Evolutionary conservation across 2,797 vertebrate species (phyloP).

Genomic region (Antrozous pallidus): DNA sequence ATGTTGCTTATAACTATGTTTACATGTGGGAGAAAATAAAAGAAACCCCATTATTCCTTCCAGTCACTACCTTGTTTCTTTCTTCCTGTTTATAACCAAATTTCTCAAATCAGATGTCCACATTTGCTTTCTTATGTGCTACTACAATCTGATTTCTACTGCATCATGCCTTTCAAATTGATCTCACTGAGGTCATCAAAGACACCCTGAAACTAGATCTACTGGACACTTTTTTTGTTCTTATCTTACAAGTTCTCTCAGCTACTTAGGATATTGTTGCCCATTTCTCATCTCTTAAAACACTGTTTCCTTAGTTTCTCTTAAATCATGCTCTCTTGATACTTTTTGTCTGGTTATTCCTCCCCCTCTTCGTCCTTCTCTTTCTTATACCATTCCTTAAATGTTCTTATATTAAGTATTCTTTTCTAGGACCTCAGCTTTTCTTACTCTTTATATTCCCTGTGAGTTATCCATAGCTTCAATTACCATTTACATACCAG

Average conservation of each 20-base stretch:
- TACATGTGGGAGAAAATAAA: not conserved
- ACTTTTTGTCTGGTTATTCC: not conserved
- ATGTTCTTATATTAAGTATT: not conserved
- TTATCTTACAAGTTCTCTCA: not conserved
- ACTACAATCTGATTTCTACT: not conserved
- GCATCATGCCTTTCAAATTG: not conserved
- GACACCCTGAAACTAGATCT: not conserved
- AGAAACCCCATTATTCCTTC: not conserved
- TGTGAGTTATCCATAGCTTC: not conserved
- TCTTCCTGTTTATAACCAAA: not conserved
- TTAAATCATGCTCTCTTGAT: not conserved
- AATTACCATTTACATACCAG: not conserved
- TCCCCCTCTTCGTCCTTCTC: not conserved
- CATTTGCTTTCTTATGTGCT: not conserved
- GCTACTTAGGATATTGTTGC: not conserved
- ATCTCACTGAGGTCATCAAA: not conserved
- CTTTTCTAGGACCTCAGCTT: not conserved
- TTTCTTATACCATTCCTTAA: not conserved
- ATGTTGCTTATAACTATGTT: not conserved
- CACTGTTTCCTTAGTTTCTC: not conserved
- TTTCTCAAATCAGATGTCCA: not conserved
- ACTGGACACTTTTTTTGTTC: not conserved
- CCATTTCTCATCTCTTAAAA: not conserved
- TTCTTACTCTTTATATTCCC: not conserved
- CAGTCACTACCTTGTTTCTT: not conserved